Evolutionary conservation across 1,140 invertebrate genomes (phyloP), one percentile per base, ranked within the genome.

Genomic region (Heterodera carotae): DNA sequence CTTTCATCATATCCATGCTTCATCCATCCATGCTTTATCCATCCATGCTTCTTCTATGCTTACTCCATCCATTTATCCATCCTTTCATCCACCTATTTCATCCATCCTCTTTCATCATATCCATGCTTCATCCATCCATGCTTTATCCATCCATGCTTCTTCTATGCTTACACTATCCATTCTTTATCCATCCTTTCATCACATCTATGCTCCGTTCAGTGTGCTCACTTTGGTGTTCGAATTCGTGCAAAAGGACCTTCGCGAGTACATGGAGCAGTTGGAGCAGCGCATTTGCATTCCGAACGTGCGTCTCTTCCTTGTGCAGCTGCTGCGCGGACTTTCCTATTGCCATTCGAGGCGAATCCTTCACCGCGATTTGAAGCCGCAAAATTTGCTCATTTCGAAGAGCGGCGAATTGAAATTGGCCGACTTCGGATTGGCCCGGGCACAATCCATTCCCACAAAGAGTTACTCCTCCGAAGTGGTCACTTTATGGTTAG

Each of bases 391-490:
- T 88, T 88, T 92, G 69, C 89, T 92, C 75, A 92, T 93, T 64
- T 92, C 92, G 87, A 90, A 91, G 68, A 86, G 88, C 75, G 92
- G 92, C 60, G 92, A 93, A 87, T 88, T 92, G 43, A 92, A 92
- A 85, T 83, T 91, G 74, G 91, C 91, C 56, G 91, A 91, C 84
- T 91, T 91, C 88, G 91, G 97, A 67, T 90, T 98, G 73, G 95
- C 95, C 0, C 90, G 97, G 83, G 91, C 91, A 62, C 92, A 92
- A 86, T 92, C 92, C 69, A 91, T 92, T 77, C 92, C 92, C 73
- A 92, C 91, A 4, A 93, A 93, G 88, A 93, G 92, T 18, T 92
- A 92, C 88, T 92, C 91, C 27, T 92, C 92, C 89, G 92, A 92
- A 89, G 92, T 92, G 22, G 92, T 93, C 22, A 92, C 92, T 29